Evolutionary conservation across 2,113 vertebrate genomes (phyloP).

Genomic region (Cepphus grylle): DNA sequence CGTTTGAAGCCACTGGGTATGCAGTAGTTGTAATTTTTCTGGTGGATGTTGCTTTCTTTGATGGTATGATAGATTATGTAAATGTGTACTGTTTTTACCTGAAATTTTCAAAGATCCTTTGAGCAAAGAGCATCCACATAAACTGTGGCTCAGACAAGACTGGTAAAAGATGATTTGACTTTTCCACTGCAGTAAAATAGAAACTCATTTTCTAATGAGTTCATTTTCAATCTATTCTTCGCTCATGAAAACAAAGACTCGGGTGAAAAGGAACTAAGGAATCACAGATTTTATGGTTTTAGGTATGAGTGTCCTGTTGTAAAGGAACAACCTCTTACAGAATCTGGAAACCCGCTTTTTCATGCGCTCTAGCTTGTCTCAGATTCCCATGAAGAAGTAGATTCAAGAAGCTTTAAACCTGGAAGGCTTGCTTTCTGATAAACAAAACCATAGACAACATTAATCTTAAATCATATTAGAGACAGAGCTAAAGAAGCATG

Average conservation of each 20-base stretch:
- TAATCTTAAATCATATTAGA: background rate
- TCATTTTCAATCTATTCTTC: background rate
- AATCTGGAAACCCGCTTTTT: background rate
- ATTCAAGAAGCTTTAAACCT: background rate
- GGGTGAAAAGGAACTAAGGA: background rate
- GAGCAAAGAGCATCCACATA: background rate
- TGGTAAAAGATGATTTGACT: background rate
- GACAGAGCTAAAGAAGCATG: background rate
- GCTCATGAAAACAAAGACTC: background rate
- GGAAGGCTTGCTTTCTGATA: background rate
- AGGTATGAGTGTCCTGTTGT: background rate
- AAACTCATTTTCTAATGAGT: background rate
- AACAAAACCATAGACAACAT: background rate
- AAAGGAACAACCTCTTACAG: background rate
- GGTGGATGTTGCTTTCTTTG: background rate
- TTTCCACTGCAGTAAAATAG: background rate
- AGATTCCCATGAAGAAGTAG: background rate
- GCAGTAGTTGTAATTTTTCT: background rate
- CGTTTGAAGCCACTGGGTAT: background rate
- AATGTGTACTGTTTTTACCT: background rate
- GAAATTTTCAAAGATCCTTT: background rate
- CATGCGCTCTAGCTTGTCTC: background rate
- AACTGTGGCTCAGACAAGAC: background rate
- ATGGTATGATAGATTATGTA: background rate
- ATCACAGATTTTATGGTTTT: background rate